These are phyloP conservation scores for Cheirogaleus major DNA, from an alignment of 2,797 vertebrate species.

Conservation along the genomic window DNA sequence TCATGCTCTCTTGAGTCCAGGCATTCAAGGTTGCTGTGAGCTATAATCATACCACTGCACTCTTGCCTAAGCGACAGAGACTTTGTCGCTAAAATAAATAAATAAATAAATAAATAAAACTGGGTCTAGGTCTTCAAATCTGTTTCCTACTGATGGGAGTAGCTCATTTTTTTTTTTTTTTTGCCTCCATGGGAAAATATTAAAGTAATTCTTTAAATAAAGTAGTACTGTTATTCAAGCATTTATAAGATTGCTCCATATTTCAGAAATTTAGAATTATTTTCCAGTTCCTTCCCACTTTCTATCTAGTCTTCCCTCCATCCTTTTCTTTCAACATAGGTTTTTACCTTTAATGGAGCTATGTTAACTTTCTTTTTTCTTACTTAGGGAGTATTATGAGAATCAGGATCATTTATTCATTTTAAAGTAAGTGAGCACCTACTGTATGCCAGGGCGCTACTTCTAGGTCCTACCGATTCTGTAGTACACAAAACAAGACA, in stretches of 20 bases:
- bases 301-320: not conserved
- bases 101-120: not conserved
- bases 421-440: not conserved
- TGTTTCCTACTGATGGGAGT: not conserved
- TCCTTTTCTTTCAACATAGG: not conserved
- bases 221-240: not conserved
- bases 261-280: not conserved
- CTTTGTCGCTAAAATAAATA: not conserved
- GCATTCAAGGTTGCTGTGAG: not conserved
- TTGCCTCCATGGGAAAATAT: not conserved
- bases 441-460: not conserved
- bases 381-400: not conserved
- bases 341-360: not conserved
- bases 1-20: not conserved
- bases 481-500: not conserved
- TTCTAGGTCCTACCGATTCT: not conserved
- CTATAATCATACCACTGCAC: not conserved
- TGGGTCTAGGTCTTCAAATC: not conserved
- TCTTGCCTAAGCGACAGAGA: not conserved
- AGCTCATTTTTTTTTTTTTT: not conserved
- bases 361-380: not conserved
- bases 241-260: not conserved
- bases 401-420: not conserved
- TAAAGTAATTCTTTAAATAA: slow-evolving; percentile 16
- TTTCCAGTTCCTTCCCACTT: slow-evolving; percentile 13